phyloP scores from a whole-genome alignment of 1,140 invertebrate species.

The Drosophila burlai region DNA sequence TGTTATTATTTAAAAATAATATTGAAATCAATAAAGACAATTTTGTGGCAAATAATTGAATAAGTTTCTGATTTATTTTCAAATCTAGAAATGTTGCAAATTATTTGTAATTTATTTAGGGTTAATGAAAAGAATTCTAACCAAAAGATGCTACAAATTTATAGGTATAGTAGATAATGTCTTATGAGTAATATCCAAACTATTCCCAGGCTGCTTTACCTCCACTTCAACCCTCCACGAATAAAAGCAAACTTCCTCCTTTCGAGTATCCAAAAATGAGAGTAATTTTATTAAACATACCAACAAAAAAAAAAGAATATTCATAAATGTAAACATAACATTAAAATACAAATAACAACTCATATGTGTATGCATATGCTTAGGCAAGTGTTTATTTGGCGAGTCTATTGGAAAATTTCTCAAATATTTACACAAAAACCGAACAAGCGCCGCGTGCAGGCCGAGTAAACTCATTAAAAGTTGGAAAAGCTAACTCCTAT shows the following conservation, averaged over 20 bases:
- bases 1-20: too few species aligned
- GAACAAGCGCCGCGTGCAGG: slow-evolving; percentile 18
- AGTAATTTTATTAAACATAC: slow-evolving; percentile 28
- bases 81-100: too few species aligned
- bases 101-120: too few species aligned
- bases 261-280: slow-evolving; percentile 1
- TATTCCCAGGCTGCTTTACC: background rate
- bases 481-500: slow-evolving; percentile 27
- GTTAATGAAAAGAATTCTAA: too few species aligned
- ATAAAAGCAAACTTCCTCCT: background rate
- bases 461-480: slow-evolving; percentile 53
- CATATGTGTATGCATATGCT: slow-evolving; percentile 18
- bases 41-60: too few species aligned
- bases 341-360: slow-evolving; percentile 35
- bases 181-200: too few species aligned
- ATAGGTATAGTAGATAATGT: too few species aligned
- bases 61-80: too few species aligned
- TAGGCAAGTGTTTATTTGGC: slow-evolving; percentile 50
- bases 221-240: background rate
- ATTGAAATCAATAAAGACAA: too few species aligned
- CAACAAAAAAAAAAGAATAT: slow-evolving; percentile 16
- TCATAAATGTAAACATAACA: slow-evolving; percentile 18
- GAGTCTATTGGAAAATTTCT: slow-evolving; percentile 59
- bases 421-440: slow-evolving; percentile 64
- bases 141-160: too few species aligned